These are phyloP conservation scores for Hypomecis atomaria DNA, from an alignment of 2,888 invertebrate genomes.

Conservation along the genomic window DNA sequence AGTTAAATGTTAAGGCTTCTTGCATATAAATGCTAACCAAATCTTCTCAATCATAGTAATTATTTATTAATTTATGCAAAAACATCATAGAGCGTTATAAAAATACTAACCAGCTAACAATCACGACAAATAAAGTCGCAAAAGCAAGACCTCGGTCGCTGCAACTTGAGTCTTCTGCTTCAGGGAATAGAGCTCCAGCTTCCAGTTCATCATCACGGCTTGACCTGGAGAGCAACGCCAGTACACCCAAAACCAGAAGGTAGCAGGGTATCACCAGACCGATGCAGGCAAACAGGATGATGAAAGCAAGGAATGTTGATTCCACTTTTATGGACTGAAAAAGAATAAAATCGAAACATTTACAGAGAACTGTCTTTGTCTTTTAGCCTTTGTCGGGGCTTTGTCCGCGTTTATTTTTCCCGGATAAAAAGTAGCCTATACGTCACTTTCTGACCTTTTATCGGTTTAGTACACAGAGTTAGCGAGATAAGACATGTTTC, in stretches of 20 bases:
- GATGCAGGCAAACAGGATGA: slow-evolving; percentile 86
- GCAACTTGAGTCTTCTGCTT: slow-evolving; percentile 67
- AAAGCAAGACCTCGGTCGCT: slow-evolving; percentile 70
- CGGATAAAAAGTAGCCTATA: too few relatives aligned
- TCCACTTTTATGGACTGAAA: slow-evolving; percentile 88
- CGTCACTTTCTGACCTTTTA: too few relatives aligned
- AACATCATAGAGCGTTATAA: background rate
- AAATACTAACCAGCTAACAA: slow-evolving; percentile 74
- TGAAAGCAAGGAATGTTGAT: slow-evolving; percentile 87
- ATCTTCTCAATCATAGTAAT: too few relatives aligned
- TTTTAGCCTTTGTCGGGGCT: too few relatives aligned
- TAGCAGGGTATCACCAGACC: slow-evolving; percentile 87
- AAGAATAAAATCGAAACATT: background rate
- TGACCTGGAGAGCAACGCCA: slow-evolving; percentile 78
- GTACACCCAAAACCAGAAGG: slow-evolving; percentile 78
- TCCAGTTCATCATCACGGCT: slow-evolving; percentile 69
- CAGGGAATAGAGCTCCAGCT: slow-evolving; percentile 74
- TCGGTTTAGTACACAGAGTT: too few relatives aligned
- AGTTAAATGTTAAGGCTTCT: too few relatives aligned
- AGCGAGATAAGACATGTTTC: too few relatives aligned
- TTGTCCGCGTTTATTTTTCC: too few relatives aligned
- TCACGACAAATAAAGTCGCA: slow-evolving; percentile 68
- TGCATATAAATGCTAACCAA: too few relatives aligned
- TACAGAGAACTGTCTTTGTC: too few relatives aligned
- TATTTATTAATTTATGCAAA: too few relatives aligned